Percentiles rank a stretch among this genome's conserved stretches.
Evolutionary conservation across 2,888 invertebrate species (phyloP).

Genomic region (Euzetes globulus): DNA sequence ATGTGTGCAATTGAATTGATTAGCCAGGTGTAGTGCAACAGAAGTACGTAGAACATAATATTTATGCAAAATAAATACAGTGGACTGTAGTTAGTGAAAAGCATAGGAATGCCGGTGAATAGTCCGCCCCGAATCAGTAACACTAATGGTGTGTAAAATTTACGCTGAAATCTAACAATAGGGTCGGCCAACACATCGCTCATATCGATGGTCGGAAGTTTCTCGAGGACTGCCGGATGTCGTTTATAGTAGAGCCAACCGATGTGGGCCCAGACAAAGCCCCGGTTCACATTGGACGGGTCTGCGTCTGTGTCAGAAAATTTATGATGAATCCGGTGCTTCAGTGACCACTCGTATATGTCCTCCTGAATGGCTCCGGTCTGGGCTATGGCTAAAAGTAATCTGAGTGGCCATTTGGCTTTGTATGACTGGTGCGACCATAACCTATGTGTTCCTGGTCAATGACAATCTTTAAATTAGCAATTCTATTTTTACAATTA

Average conservation of each 20-base stretch:
- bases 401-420: slow-evolving; percentile 66
- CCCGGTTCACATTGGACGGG: slow-evolving; percentile 48
- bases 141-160: slow-evolving; percentile 49
- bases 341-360: slow-evolving; percentile 48
- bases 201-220: slow-evolving; percentile 50
- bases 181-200: slow-evolving; percentile 50
- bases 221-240: slow-evolving; percentile 50
- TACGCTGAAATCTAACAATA: slow-evolving; percentile 50
- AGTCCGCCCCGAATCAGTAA: slow-evolving; percentile 49
- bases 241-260: slow-evolving; percentile 52
- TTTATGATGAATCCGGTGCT: slow-evolving; percentile 49
- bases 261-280: slow-evolving; percentile 53
- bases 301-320: too few relatives aligned
- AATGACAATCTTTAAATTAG: too few relatives aligned
- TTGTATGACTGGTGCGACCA: slow-evolving; percentile 90
- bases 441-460: slow-evolving; percentile 83
- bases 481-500: too few relatives aligned
- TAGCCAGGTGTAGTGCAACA: slow-evolving; percentile 51
- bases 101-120: slow-evolving; percentile 50
- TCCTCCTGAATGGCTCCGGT: slow-evolving; percentile 64
- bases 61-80: slow-evolving; percentile 47
- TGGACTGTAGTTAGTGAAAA: slow-evolving; percentile 50
- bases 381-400: slow-evolving; percentile 69
- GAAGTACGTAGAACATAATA: slow-evolving; percentile 44
- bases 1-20: slow-evolving; percentile 57